These are phyloP conservation scores for Phyllopteryx taeniolatus DNA, from an alignment of 2,113 vertebrate species.

Conservation along the genomic window DNA sequence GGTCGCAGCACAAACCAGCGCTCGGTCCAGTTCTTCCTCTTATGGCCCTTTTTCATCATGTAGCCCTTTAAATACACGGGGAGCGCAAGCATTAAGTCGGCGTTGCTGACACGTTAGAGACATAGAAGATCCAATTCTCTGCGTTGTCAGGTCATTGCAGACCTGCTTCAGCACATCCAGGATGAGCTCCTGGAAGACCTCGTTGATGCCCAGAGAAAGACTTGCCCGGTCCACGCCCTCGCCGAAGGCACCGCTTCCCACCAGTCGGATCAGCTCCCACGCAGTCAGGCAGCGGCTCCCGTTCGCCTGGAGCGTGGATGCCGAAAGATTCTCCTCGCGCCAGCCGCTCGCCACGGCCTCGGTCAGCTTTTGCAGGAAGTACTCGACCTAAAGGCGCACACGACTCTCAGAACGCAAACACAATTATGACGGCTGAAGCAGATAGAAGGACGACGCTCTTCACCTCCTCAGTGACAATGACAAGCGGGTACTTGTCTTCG, in stretches of 20 bases:
- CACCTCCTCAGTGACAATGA: constrained; percentile 93
- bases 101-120: background rate
- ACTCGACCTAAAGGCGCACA: constrained; percentile 80
- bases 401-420: background rate
- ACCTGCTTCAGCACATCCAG: constrained; percentile 94
- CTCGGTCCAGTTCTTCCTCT: constrained; percentile 95
- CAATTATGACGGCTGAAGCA: background rate
- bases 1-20: constrained; percentile 93
- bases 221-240: constrained; percentile 85
- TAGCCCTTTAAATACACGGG: constrained; percentile 78
- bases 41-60: constrained; percentile 95
- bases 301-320: constrained; percentile 79
- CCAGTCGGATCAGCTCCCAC: constrained; percentile 87
- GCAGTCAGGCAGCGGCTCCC: constrained; percentile 73
- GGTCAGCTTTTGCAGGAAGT: constrained; percentile 84
- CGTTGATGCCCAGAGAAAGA: constrained; percentile 87
- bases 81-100: background rate
- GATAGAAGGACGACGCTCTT: constrained; percentile 18
- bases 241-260: constrained; percentile 85
- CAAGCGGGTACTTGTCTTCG: constrained; percentile 90
- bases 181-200: constrained; percentile 91
- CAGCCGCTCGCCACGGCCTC: constrained; percentile 89
- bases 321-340: constrained; percentile 85
- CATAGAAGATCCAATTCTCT: background rate
- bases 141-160: background rate